phyloP scores from a whole-genome alignment of 2,797 vertebrate genomes.

The Pelochelys cantorii region DNA sequence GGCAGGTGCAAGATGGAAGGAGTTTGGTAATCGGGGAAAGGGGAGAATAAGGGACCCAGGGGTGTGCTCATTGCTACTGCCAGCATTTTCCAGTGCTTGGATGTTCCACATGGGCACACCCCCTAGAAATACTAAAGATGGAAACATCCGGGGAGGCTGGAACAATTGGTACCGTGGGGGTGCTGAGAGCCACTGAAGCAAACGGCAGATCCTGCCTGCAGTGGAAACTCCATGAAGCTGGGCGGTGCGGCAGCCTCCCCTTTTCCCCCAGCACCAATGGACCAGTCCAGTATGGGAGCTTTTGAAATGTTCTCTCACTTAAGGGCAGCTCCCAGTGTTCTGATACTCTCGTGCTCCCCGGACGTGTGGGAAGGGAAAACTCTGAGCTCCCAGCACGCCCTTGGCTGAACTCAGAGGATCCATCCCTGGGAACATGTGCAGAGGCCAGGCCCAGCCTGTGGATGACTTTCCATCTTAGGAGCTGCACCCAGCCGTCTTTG shows the following conservation, averaged over 20 bases:
- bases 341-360: slow-evolving; percentile 4
- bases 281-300: not conserved
- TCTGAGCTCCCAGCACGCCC: slow-evolving; percentile 29
- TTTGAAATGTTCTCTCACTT: not conserved
- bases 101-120: not conserved
- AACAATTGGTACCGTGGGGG: not conserved
- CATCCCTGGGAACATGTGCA: not conserved
- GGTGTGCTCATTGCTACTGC: not conserved
- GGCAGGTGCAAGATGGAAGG: not conserved
- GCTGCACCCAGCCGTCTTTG: not conserved
- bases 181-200: too few relatives aligned
- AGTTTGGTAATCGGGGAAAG: not conserved
- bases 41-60: not conserved
- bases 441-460: not conserved
- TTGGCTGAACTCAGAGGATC: not conserved
- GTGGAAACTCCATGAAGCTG: too few relatives aligned
- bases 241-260: too few relatives aligned
- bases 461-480: not conserved
- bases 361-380: slow-evolving; percentile 1
- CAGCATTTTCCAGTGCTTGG: not conserved
- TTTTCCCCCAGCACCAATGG: not conserved
- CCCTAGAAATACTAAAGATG: not conserved
- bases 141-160: not conserved
- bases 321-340: not conserved
- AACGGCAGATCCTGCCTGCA: too few relatives aligned